These are phyloP conservation scores for Vanessa atalanta DNA, from an alignment of 1,140 invertebrate species.

Conservation along the genomic window DNA sequence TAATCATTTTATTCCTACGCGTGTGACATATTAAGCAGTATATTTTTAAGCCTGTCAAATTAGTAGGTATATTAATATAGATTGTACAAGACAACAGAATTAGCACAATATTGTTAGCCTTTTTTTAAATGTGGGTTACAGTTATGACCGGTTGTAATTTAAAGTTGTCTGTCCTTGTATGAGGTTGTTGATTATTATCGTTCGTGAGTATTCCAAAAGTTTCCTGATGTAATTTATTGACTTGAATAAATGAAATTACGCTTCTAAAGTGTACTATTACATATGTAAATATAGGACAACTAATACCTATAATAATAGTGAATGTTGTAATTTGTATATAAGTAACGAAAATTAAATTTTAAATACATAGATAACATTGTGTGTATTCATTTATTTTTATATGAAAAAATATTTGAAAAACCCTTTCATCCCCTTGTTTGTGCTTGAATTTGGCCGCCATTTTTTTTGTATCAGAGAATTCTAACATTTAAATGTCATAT, in stretches of 20 bases:
- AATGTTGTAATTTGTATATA: slow-evolving; percentile 81
- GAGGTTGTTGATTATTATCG: slow-evolving; percentile 50
- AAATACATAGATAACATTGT: slow-evolving; percentile 79
- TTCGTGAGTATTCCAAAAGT: slow-evolving; percentile 65
- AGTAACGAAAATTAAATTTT: slow-evolving; percentile 81
- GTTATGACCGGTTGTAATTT: slow-evolving; percentile 23
- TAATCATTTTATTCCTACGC: no score
- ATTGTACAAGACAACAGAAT: no score
- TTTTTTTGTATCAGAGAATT: background rate
- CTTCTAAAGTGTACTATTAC: slow-evolving; percentile 79
- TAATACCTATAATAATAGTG: slow-evolving; percentile 79
- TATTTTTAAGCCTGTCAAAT: no score
- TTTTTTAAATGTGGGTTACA: background rate
- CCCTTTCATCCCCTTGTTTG: background rate
- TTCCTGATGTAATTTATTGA: slow-evolving; percentile 76
- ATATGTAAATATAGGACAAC: slow-evolving; percentile 79
- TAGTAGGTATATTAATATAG: no score
- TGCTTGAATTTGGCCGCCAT: background rate
- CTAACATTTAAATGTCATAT: background rate
- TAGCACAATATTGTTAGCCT: slow-evolving; percentile 45
- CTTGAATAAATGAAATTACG: slow-evolving; percentile 76
- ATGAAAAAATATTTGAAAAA: background rate
- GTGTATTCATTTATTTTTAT: slow-evolving; percentile 60
- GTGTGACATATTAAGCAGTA: no score
- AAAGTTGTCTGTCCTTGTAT: slow-evolving; percentile 43